Base-by-base conservation (phyloP, 2,888 invertebrate species). In the Rotaria magnacalcarata region DNA sequence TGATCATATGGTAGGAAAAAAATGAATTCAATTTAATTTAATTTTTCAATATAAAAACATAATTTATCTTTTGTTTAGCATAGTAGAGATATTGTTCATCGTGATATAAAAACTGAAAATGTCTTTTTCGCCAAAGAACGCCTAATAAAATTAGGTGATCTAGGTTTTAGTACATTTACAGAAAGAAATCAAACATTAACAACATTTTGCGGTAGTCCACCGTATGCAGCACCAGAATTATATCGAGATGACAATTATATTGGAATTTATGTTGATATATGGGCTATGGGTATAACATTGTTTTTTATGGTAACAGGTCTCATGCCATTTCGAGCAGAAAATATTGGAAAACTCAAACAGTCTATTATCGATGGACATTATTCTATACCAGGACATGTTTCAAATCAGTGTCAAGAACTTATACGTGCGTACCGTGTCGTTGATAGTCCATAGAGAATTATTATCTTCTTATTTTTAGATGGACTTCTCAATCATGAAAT, bases 61-160 rank as follows among this genome's bases (percentile, higher is more conserved):
- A 2, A 21, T 19, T 43, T 80, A 3, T 6, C 34, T 6, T 67
- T 67, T 14, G 3, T 80, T 47, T 43, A 80, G 80, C 95, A 95
- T 91, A 92, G 92, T 86, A 92, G 93, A 88, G 93, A 93, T 89
- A 94, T 94, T 88, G 94, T 94, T 88, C 95, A 95, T 90, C 92
- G 95, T 87, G 95, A 95, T 90, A 93, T 95, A 88, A 95, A 95
- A 90, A 94, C 94, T 84, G 95, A 95, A 90, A 95, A 95, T 90
- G 94, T 95, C 84, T 93, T 95, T 90, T 93, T 94, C 89, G 92
- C 94, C 24, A 92, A 93, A 47, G 84, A 88, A 85, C 89, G 89
- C 41, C 88, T 90, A 85, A 90, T 92, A 86, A 92, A 92, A 89
- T 92, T 95, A 84, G 94, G 94, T 19, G 95, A 95, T 90, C 94